A percentile compares a stretch with the other conserved stretches of the same genome.
phyloP scores from a whole-genome alignment of 2,888 invertebrate genomes.

The Zele albiditarsus region DNA sequence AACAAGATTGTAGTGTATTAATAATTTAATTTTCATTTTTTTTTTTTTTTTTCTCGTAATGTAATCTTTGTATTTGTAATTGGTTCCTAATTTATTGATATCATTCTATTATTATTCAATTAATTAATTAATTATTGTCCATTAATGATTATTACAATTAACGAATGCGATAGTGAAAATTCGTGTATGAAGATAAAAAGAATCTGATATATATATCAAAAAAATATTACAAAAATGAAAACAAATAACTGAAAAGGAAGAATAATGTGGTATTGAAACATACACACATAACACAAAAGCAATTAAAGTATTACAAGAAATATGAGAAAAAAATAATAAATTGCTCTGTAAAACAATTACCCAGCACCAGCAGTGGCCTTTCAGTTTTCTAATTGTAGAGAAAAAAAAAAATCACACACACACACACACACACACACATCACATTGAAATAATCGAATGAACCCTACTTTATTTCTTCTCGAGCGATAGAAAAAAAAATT shows the following conservation, averaged over 20 bases:
- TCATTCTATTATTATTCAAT: slow-evolving; percentile 62
- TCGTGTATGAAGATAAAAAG: slow-evolving; percentile 54
- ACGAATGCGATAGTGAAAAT: slow-evolving; percentile 49
- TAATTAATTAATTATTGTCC: slow-evolving; percentile 60
- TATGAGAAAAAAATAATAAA: slow-evolving; percentile 10
- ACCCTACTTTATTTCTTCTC: slow-evolving; percentile 24
- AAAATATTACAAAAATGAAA: slow-evolving; percentile 2
- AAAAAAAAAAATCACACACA: slow-evolving; percentile 24
- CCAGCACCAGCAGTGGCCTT: slow-evolving; percentile 43
- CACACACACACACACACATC: slow-evolving; percentile 12
- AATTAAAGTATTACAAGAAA: neutral
- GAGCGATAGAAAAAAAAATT: neutral
- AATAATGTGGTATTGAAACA: slow-evolving; percentile 10
- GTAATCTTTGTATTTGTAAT: slow-evolving; percentile 66
- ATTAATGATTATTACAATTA: slow-evolving; percentile 54
- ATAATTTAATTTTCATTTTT: slow-evolving; percentile 50
- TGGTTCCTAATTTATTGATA: slow-evolving; percentile 72
- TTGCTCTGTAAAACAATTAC: slow-evolving; percentile 28
- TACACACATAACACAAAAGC: neutral
- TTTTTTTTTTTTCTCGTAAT: neutral
- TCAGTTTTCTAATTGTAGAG: slow-evolving; percentile 39
- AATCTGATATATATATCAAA: slow-evolving; percentile 30
- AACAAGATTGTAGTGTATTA: slow-evolving; percentile 46
- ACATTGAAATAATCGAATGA: slow-evolving; percentile 27
- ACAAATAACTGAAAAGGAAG: slow-evolving; percentile 23